These are phyloP conservation scores for Desmophyllum pertusum DNA, from an alignment of 92 coral and sea anemone species.

Conservation along the genomic window DNA sequence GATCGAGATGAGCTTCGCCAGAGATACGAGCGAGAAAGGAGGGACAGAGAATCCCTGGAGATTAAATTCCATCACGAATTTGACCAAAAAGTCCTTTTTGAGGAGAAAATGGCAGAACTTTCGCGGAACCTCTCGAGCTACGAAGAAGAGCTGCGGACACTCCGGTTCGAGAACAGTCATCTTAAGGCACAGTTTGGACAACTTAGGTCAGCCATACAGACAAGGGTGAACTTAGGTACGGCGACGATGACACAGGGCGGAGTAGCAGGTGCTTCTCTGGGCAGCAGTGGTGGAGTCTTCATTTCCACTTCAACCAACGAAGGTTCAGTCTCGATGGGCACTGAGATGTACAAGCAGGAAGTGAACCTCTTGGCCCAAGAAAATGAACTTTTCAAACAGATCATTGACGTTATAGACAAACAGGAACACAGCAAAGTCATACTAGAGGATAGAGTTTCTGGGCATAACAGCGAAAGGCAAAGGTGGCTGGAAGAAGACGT, in stretches of 20 bases:
- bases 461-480: conserved; percentile 20
- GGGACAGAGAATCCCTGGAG: conserved; percentile 69
- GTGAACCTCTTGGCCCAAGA: conserved; percentile 72
- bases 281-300: neutral
- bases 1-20: conserved; percentile 81
- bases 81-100: conserved; percentile 57
- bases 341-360: conserved; percentile 58
- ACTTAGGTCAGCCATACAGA: conserved; percentile 61
- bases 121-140: conserved; percentile 54
- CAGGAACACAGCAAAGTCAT: conserved; percentile 49
- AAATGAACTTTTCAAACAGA: conserved; percentile 71
- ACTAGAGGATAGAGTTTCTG: conserved; percentile 47
- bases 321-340: neutral
- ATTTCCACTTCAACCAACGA: neutral
- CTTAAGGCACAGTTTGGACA: conserved; percentile 69
- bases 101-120: conserved; percentile 59
- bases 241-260: neutral
- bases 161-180: conserved; percentile 68
- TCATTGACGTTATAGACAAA: conserved; percentile 69
- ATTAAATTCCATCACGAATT: conserved; percentile 54
- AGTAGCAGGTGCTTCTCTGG: neutral
- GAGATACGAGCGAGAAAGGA: conserved; percentile 74
- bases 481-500: conserved; percentile 49
- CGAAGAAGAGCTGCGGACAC: conserved; percentile 64
- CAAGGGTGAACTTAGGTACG: conserved; percentile 33